Evolutionary conservation across 2,113 vertebrate genomes (phyloP), one percentile per base, ranked within the genome.

Genomic region (Benitochromis conjunctus): DNA sequence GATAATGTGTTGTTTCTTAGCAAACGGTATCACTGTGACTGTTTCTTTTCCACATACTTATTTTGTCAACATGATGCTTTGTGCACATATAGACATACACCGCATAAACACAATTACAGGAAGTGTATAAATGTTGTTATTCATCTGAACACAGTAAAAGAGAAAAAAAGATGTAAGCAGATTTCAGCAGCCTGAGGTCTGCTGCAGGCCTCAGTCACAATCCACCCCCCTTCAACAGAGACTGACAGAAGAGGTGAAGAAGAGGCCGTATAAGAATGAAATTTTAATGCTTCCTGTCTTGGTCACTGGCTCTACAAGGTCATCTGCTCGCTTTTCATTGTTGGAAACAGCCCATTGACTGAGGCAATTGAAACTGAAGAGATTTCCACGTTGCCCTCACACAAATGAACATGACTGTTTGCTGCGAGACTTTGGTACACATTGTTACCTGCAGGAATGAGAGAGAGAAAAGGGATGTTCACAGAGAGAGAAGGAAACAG

Each of bases 231-330:
- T 86, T 79, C 34, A 79, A 19, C 14, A 86, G 51, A 86, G 81
- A 76, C 16, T 31, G 88, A 62, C 64, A 62, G 84, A 78, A 60
- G 19, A 87, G 71, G 56, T 80, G 77, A 87, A 76, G 71, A 79
- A 34, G 78, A 74, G 84, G 62, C 53, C 46, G n/a, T 55, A 74
- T 83, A 87, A 92, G 90, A 89, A 90, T 94, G 91, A 95, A 95
- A 94, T 96, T 95, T 96, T 92, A 93, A 95, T 93, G 91, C 80
- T 58, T 90, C 80, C 79, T 88, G 86, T 87, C 85, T 18, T 87
- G 88, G 87, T 88, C 89, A 51, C 79, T 79, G 91, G 94, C 92
- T 91, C 92, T 87, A 82, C 92, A 94, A 94, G 95, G 94, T 95
- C 91, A 91, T 84, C 76, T 41, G 81, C 80, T 85, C 36, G 7